Conservation (phyloP, 2,888 invertebrate genomes). For the Nymphalis urticae region DNA sequence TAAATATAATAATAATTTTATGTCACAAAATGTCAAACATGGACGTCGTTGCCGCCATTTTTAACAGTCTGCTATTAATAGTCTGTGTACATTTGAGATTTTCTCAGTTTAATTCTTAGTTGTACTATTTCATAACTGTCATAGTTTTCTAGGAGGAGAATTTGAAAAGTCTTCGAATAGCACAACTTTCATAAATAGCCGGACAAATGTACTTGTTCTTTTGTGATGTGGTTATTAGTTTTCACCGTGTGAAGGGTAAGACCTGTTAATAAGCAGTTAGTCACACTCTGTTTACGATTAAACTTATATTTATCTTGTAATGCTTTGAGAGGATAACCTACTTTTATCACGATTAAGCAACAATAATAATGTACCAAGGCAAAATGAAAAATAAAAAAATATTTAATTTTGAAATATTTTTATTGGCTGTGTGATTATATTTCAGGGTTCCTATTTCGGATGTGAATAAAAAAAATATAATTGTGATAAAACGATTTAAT, state of each 20-base stretch:
- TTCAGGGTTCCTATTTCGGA: no score
- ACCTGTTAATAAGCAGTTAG: conserved; percentile 28
- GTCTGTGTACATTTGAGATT: not conserved
- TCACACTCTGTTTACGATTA: conserved; percentile 33
- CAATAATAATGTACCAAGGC: conserved; percentile 6
- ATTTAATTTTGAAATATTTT: no score
- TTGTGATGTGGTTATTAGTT: conserved; percentile 25
- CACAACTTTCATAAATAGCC: conserved; percentile 26
- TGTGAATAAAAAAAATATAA: no score
- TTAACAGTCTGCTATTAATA: not conserved
- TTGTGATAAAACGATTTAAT: no score
- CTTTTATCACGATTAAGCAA: not conserved
- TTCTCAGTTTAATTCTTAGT: no score
- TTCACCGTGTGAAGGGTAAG: conserved; percentile 17
- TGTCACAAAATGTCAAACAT: no score
- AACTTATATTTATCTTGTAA: conserved; percentile 27
- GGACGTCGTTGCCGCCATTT: no score
- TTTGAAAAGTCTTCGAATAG: not conserved
- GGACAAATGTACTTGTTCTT: conserved; percentile 11
- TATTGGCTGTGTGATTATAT: no score
- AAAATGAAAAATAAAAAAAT: not conserved
- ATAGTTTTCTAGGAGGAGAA: not conserved
- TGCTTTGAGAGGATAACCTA: conserved; percentile 21
- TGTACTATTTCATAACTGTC: not conserved
- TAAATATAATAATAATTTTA: no score